Evolutionary conservation across 2,888 invertebrate genomes (phyloP).

Genomic region (Drosophila tanythrix): DNA sequence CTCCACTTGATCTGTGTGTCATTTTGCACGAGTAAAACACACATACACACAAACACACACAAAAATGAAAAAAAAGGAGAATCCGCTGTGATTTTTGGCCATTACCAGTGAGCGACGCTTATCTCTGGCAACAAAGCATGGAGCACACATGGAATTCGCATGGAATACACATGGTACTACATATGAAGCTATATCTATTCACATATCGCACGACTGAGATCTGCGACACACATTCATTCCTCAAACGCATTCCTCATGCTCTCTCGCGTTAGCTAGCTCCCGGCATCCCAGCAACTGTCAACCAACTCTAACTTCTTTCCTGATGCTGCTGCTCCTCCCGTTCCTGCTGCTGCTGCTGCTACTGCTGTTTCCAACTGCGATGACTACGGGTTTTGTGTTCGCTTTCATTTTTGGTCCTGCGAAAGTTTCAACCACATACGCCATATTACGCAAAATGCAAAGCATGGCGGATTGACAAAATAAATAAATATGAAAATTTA

Average conservation of each 20-base stretch:
- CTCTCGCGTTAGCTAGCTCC: constrained; percentile 6
- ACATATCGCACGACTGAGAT: constrained; percentile 64
- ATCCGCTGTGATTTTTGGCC: constrained; percentile 77
- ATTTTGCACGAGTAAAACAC: constrained; percentile 50
- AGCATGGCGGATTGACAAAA: constrained; percentile 78
- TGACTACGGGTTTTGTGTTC: constrained; percentile 15
- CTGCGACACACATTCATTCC: constrained; percentile 66
- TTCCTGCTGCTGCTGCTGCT: not conserved
- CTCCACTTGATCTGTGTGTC: constrained; percentile 68
- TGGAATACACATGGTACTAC: constrained; percentile 41
- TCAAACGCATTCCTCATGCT: constrained; percentile 64
- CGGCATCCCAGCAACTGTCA: constrained; percentile 12
- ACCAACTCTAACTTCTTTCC: not conserved
- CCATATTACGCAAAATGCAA: constrained; percentile 64
- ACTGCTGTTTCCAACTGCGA: not conserved
- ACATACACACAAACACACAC: constrained; percentile 24
- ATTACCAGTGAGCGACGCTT: constrained; percentile 70
- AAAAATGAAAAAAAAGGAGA: constrained; percentile 28
- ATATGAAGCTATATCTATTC: constrained; percentile 67
- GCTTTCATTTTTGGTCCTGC: constrained; percentile 33
- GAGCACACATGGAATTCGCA: constrained; percentile 46
- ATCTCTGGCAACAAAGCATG: constrained; percentile 64
- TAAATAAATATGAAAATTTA: constrained; percentile 81
- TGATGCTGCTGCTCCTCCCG: not conserved
- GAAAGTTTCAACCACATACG: constrained; percentile 66